Conservation (phyloP, 2,888 invertebrate genomes). For the Plusia festucae region DNA sequence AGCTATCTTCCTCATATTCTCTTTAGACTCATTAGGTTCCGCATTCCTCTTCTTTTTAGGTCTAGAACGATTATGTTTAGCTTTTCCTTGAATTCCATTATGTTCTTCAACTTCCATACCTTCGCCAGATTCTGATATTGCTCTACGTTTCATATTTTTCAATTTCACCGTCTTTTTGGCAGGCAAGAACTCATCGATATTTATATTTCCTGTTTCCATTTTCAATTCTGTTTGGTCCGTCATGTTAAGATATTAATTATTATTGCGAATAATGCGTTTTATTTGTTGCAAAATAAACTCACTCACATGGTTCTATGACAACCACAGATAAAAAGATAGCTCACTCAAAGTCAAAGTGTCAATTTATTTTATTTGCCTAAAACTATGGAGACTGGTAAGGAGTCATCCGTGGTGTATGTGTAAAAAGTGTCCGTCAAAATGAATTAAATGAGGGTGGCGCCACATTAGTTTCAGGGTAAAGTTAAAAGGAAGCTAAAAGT, state of each 20-base stretch:
- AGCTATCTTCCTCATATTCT: slow-evolving; percentile 92
- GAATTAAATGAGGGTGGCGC: too few species aligned
- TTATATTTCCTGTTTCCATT: slow-evolving; percentile 87
- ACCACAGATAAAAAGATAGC: slow-evolving; percentile 47
- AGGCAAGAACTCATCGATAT: slow-evolving; percentile 86
- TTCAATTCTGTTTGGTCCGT: slow-evolving; percentile 46
- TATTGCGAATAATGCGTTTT: slow-evolving; percentile 12
- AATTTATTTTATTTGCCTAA: too few species aligned
- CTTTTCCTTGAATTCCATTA: slow-evolving; percentile 89
- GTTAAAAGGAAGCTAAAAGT: too few species aligned
- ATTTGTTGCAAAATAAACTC: slow-evolving; percentile 49
- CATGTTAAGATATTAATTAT: slow-evolving; percentile 29
- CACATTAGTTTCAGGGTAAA: too few species aligned
- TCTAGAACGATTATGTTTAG: slow-evolving; percentile 77
- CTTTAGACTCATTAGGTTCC: slow-evolving; percentile 88
- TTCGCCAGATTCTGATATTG: slow-evolving; percentile 84
- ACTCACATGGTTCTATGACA: slow-evolving; percentile 53
- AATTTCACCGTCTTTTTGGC: slow-evolving; percentile 84
- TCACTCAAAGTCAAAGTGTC: too few species aligned
- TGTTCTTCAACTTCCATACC: slow-evolving; percentile 92
- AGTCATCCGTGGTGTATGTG: too few species aligned
- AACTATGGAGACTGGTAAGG: too few species aligned
- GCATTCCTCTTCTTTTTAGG: slow-evolving; percentile 81
- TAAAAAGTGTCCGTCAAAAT: too few species aligned
- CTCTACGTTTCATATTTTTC: slow-evolving; percentile 87